These are phyloP conservation scores for Limnothrissa miodon DNA, from an alignment of 2,113 vertebrate species.

Conservation along the genomic window DNA sequence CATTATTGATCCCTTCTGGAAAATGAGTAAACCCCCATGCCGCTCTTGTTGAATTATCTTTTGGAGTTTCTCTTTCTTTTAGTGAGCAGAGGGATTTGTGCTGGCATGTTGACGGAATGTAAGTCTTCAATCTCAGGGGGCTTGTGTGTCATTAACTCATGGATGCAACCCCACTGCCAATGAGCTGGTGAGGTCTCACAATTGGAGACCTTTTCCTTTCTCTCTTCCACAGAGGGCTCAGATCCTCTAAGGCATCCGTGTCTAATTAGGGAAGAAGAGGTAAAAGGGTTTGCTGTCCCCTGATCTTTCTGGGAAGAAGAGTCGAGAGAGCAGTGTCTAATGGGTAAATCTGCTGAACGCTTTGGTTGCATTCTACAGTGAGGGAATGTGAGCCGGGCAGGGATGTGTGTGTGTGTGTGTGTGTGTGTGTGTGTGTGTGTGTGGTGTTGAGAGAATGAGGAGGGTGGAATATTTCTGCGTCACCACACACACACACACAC, in stretches of 20 bases:
- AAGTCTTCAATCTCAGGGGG: conserved; percentile 8
- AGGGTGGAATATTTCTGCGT: background rate
- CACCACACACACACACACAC: no score
- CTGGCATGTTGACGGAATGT: conserved; percentile 9
- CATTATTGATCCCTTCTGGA: background rate
- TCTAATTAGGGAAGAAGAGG: background rate
- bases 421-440: background rate
- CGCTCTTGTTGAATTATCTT: background rate
- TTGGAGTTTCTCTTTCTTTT: background rate
- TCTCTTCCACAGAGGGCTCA: background rate
- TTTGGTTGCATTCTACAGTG: background rate
- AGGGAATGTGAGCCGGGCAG: background rate
- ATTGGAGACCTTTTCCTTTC: background rate
- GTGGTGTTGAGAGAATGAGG: background rate
- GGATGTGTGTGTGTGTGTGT: background rate
- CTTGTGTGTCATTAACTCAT: conserved; percentile 3
- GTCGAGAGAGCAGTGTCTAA: background rate
- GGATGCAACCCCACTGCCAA: background rate
- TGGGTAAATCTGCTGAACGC: background rate
- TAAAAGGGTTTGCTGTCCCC: background rate
- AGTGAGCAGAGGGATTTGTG: background rate
- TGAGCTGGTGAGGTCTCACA: background rate
- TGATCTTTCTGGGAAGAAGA: background rate
- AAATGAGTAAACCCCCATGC: background rate
- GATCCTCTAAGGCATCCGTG: background rate